Conservation (phyloP, 1,140 invertebrate species). For the Octopus sinensis region DNA sequence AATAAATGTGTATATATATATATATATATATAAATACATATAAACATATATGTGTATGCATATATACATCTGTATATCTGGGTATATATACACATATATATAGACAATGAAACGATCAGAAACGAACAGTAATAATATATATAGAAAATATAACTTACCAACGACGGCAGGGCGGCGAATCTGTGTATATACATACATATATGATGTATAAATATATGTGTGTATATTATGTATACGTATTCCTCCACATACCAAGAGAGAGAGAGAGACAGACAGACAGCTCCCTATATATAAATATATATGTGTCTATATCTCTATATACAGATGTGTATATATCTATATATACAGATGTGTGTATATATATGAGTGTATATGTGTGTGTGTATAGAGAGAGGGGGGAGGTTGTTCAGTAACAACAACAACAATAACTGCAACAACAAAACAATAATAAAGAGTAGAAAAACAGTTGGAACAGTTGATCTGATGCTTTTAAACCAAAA, state of each 20-base stretch:
- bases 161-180: not conserved
- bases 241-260: not conserved
- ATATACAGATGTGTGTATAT: too few relatives aligned
- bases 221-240: not conserved
- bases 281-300: not conserved
- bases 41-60: not conserved
- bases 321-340: too few relatives aligned
- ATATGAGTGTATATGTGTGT: too few relatives aligned
- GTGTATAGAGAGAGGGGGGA: too few relatives aligned
- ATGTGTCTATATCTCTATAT: too few relatives aligned
- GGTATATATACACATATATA: not conserved
- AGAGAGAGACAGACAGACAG: not conserved
- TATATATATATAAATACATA: not conserved
- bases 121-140: not conserved
- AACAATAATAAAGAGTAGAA: too few relatives aligned
- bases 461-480: too few relatives aligned
- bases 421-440: too few relatives aligned
- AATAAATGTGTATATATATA: not conserved
- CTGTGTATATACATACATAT: not conserved
- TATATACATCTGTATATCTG: not conserved
- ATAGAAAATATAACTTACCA: not conserved
- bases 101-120: not conserved
- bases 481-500: too few relatives aligned
- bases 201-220: not conserved
- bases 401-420: too few relatives aligned